A percentile compares a stretch with the other conserved stretches of the same genome.
Evolutionary conservation across 2,888 invertebrate species (phyloP).

Genomic region (Drosophila mimica): DNA sequence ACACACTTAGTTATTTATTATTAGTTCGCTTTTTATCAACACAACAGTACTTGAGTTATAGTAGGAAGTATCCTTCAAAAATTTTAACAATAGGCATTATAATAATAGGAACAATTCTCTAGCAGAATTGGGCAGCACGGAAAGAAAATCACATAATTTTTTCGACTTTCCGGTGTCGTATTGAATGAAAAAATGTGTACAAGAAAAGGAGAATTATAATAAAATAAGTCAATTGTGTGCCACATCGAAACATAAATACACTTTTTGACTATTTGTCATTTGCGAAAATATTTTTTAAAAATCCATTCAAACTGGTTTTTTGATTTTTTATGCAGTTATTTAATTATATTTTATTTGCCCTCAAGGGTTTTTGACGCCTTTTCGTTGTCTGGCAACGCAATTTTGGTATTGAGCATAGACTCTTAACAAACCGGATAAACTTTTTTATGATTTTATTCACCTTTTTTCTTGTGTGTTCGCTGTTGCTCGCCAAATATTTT

Average conservation of each 20-base stretch:
- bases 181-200: slow-evolving; percentile 25
- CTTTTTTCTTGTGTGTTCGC: slow-evolving; percentile 23
- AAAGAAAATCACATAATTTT: slow-evolving; percentile 54
- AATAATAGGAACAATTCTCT: slow-evolving; percentile 16
- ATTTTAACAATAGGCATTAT: slow-evolving; percentile 35
- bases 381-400: slow-evolving; percentile 29
- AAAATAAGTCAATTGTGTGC: slow-evolving; percentile 4
- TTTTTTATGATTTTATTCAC: slow-evolving; percentile 29
- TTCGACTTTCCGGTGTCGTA: slow-evolving; percentile 50
- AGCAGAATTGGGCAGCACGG: slow-evolving; percentile 30
- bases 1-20: background rate
- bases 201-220: slow-evolving; percentile 22
- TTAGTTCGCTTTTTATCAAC: slow-evolving; percentile 2
- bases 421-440: slow-evolving; percentile 13
- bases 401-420: slow-evolving; percentile 34
- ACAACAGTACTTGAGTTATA: slow-evolving; percentile 7
- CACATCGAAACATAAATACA: slow-evolving; percentile 23
- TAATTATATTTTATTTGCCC: background rate
- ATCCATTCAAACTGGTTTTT: background rate
- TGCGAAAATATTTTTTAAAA: background rate
- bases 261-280: slow-evolving; percentile 4
- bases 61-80: slow-evolving; percentile 2
- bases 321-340: slow-evolving; percentile 1
- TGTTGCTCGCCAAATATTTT: slow-evolving; percentile 72
- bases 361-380: slow-evolving; percentile 2